Evolutionary conservation across 1,140 invertebrate species (phyloP), one percentile per base, ranked within the genome.

Genomic region (Triops longicaudatus): DNA sequence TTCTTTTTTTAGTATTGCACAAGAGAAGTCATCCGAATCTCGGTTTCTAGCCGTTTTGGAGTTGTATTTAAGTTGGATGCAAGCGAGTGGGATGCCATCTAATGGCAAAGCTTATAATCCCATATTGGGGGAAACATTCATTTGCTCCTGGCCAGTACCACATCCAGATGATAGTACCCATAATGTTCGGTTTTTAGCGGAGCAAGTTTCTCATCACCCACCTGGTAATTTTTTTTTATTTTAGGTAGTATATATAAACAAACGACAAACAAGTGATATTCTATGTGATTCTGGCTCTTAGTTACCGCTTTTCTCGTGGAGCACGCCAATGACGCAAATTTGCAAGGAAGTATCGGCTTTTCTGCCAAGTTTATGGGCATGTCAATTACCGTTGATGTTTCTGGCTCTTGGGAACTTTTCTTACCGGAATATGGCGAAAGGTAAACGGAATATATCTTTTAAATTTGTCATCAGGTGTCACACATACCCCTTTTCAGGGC

Each of bases 61-160:
- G 37, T 77, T 72, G 76, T 77, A 77, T 74, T 44, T 77, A 26
- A 41, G 72, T 26, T 77, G 76, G 72, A 77, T 77, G 37, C 28
- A 72, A 12, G 76, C 76, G 1, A 73, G 76, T 73, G 31, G 26
- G 9, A 73, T 77, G 31, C 42, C 86, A 27, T 83, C 87, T 63
- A 86, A 87, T 17, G 88, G 87, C 79, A 89, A 88, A 78, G 88
- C 87, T 5, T 88, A 87, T 82, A 88, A 88, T 81, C 87, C 87
- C 4, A 86, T 88, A 41, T 84, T 88, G 42, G 87, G 87, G 26
- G 87, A 88, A 81, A 85, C 84, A 14, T 88, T 88, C 79, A 84
- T 85, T 73, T 88, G 88, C 81, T 86, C 83, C 31, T 85, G 87
- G 87, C 22, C 43, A 73, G 31, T 72, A 63, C 27, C 11, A 28